Base-by-base conservation (phyloP, 2,888 invertebrate genomes). In the Andrena hattorfiana region DNA sequence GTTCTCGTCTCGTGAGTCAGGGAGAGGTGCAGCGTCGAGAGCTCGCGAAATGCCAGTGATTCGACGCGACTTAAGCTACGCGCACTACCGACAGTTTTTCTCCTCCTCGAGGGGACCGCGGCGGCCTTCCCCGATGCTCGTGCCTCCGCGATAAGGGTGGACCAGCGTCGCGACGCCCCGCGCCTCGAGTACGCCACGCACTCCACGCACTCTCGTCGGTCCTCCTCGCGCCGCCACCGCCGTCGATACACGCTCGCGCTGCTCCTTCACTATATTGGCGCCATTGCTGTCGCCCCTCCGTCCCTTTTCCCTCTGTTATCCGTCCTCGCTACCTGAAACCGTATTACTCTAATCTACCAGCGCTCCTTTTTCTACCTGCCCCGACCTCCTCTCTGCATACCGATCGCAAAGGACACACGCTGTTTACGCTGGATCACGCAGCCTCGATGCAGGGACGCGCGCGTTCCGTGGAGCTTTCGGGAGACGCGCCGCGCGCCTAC, bases 11-110 rank as follows among this genome's bases (percentile, higher is more conserved):
- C 85, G 78, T 48, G 81, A 82, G 88, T 69, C 80, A 83, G 76
- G 82, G 83, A 89, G 87, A 89, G 87, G 81, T 80, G 83, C 84
- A 86, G 75, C 84, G 86, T 82, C 81, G 87, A 86, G 86, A 87
- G 86, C 85, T 82, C 82, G 87, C 86, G 82, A 88, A 88, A 88
- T 89, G 89, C 89, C 89, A 89, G 89, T 89, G 89, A 89, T 89
- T 89, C 89, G 88, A 89, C 82, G 89, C 89, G 85, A 86, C 87
- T 89, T 86, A 78, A 67, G 81, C 81, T 78, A 83, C 77, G 88
- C 88, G 86, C 83, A 88, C 88, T 82, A 75, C 77, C 79, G 79
- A 85, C 70, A 81, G 78, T 84, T 81, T 83, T 77, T 75, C 77
- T 73, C 79, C 62, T 66, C 83, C 23, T 56, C 78, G 75, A 67